phyloP scores from a whole-genome alignment of 1,140 invertebrate species.

The Brachionus angularis region DNA sequence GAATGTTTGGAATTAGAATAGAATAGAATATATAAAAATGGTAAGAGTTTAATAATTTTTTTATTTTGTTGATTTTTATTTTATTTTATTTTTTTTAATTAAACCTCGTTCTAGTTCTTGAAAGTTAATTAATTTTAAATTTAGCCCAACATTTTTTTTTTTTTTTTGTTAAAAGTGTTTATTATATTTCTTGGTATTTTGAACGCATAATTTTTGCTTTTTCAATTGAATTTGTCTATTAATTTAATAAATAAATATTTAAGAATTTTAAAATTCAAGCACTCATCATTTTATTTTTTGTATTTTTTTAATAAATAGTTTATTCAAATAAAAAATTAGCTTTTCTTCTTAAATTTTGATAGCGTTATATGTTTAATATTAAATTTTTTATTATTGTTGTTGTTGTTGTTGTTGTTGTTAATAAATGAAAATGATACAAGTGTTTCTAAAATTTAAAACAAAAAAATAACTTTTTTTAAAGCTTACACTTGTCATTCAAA shows the following conservation, averaged over 20 bases:
- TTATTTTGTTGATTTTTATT: background rate
- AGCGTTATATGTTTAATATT: constrained; percentile 39
- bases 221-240: constrained; percentile 2
- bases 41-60: constrained; percentile 12
- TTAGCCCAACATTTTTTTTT: too few species aligned
- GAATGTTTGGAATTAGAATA: too few species aligned
- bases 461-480: too few species aligned
- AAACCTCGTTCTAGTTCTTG: too few species aligned
- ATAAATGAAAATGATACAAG: constrained; percentile 41
- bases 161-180: too few species aligned
- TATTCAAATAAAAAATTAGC: constrained; percentile 16
- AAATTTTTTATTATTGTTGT: too few species aligned
- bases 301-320: constrained; percentile 31
- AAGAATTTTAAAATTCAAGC: constrained; percentile 37
- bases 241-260: constrained; percentile 27
- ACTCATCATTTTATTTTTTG: background rate
- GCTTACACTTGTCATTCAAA: too few species aligned
- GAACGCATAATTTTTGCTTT: constrained; percentile 25
- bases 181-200: constrained; percentile 36
- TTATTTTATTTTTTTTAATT: too few species aligned
- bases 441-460: constrained; percentile 26
- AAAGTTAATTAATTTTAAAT: background rate
- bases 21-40: too few species aligned
- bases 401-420: too few species aligned
- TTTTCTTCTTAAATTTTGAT: constrained; percentile 15